Evolutionary conservation across 2,113 vertebrate genomes (phyloP).

Genomic region (Raja brachyura): DNA sequence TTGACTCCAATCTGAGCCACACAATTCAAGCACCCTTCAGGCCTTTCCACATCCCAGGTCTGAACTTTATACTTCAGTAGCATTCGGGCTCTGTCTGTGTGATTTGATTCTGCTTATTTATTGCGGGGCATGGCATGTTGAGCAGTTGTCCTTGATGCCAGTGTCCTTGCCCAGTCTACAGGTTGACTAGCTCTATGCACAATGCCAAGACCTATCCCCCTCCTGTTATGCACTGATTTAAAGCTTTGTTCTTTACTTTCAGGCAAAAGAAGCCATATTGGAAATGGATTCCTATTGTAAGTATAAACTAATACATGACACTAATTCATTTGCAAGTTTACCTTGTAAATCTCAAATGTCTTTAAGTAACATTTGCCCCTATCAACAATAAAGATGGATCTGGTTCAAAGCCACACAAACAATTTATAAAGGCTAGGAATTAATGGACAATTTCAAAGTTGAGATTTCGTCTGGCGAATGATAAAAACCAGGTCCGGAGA

Average conservation of each 20-base stretch:
- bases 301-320: conserved; percentile 47
- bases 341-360: neutral
- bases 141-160: neutral
- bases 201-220: neutral
- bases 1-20: neutral
- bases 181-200: neutral
- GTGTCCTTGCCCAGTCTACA: too few relatives aligned
- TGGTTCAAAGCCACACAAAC: too few relatives aligned
- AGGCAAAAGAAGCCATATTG: conserved; percentile 85
- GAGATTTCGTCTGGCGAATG: too few relatives aligned
- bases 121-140: too few relatives aligned
- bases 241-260: conserved; percentile 43
- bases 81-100: neutral
- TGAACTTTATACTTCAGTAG: neutral
- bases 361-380: neutral
- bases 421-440: too few relatives aligned
- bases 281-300: conserved; percentile 86
- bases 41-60: neutral
- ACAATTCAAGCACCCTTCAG: neutral
- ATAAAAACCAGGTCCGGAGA: neutral
- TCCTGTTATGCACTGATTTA: neutral
- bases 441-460: too few relatives aligned
- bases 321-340: neutral
- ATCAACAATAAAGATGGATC: neutral
- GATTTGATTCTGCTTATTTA: neutral